A percentile compares a stretch with the other conserved stretches of the same genome.
Evolutionary conservation across 53 echinoderm and acorn worm species (phyloP).

Genomic region (Antedon mediterranea): DNA sequence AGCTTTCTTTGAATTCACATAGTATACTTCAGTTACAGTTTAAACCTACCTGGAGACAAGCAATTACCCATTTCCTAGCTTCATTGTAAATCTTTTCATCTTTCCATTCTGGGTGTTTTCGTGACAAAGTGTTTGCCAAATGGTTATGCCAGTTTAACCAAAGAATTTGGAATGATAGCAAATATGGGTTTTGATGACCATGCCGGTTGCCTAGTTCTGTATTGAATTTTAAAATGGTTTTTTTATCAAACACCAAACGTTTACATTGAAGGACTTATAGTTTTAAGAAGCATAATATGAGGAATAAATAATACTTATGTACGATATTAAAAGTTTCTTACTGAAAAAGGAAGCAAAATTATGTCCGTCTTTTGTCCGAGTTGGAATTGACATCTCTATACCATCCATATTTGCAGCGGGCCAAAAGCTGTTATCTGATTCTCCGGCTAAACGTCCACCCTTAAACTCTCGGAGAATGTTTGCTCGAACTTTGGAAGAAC

Average conservation of each 20-base stretch:
- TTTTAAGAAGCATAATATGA: too few species aligned
- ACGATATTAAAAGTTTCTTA: background rate
- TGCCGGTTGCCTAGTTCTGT: background rate
- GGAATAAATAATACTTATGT: too few species aligned
- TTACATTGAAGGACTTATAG: too few species aligned
- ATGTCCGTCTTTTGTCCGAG: background rate
- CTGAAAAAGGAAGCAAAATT: background rate
- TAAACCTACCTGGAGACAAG: background rate
- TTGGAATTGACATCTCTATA: background rate
- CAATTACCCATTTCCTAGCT: background rate
- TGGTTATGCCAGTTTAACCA: background rate
- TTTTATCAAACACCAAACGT: too few species aligned
- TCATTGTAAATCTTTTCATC: background rate
- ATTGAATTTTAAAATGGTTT: background rate
- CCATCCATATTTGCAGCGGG: background rate
- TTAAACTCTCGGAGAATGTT: background rate
- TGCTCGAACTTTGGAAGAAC: background rate
- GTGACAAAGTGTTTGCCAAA: background rate
- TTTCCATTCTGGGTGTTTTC: background rate
- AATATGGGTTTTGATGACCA: background rate
- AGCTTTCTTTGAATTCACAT: too few species aligned
- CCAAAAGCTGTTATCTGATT: background rate
- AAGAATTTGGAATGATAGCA: background rate
- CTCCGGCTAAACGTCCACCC: background rate
- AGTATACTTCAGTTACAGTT: too few species aligned